Evolutionary conservation across 2,113 vertebrate species (phyloP).

Genomic region (Spilogale gracilis): DNA sequence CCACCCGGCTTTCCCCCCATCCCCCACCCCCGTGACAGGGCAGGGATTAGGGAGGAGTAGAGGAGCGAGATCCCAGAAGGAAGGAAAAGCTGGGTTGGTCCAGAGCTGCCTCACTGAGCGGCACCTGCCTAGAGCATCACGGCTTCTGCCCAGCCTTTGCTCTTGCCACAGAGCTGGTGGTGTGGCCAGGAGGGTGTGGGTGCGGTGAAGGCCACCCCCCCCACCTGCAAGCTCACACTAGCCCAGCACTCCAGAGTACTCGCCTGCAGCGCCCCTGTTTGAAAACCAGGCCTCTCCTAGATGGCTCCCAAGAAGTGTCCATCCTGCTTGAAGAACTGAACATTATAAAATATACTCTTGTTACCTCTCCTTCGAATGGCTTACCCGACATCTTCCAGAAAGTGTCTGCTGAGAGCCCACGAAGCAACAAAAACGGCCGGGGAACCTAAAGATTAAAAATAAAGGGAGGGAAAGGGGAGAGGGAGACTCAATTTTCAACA

Average conservation of each 20-base stretch:
- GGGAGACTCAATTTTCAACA: constrained; percentile 55
- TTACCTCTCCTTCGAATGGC: constrained; percentile 52
- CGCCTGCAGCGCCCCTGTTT: neutral
- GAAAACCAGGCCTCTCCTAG: neutral
- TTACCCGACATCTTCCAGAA: constrained; percentile 94
- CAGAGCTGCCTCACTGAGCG: neutral
- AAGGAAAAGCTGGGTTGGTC: neutral
- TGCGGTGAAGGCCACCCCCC: neutral
- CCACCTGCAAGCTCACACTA: neutral
- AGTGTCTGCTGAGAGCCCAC: constrained; percentile 92
- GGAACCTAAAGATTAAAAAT: constrained; percentile 87
- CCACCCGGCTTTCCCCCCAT: too few species aligned
- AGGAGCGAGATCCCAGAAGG: neutral
- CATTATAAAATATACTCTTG: neutral
- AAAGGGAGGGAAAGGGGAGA: neutral
- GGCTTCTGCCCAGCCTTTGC: neutral
- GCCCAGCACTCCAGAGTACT: neutral
- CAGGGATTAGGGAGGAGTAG: fast-evolving
- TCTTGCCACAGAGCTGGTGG: neutral
- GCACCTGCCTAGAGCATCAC: neutral
- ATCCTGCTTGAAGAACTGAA: neutral
- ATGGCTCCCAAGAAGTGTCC: neutral
- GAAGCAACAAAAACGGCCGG: constrained; percentile 89
- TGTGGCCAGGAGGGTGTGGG: neutral
- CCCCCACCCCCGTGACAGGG: too few species aligned